Evolutionary conservation across 2,113 vertebrate species (phyloP).

Genomic region (Benthochromis sp.): DNA sequence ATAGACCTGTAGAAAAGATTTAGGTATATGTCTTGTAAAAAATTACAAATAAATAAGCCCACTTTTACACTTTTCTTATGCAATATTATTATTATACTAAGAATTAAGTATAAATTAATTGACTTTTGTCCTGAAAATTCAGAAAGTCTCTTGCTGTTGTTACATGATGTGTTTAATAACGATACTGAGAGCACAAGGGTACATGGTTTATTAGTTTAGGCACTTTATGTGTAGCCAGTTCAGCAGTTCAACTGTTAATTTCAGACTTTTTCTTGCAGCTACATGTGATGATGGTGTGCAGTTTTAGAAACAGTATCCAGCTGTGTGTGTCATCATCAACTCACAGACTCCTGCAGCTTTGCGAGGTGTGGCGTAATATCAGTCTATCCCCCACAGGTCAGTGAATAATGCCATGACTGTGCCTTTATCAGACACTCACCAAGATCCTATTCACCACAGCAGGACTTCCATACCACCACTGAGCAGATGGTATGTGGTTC

Average conservation of each 20-base stretch:
- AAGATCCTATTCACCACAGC: not conserved
- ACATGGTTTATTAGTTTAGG: not conserved
- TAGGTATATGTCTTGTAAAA: not conserved
- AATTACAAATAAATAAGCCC: not conserved
- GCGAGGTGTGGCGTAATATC: not conserved
- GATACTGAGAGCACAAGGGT: accelerated
- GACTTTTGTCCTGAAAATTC: not conserved
- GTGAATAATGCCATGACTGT: not conserved
- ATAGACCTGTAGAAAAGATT: not conserved
- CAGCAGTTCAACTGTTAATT: not conserved
- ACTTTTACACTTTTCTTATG: not conserved
- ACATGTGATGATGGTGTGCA: not conserved
- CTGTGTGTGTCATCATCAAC: constrained; percentile 20
- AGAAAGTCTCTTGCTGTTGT: not conserved
- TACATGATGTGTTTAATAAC: not conserved
- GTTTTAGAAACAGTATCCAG: not conserved
- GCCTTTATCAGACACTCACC: constrained; percentile 7
- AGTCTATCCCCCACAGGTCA: not conserved
- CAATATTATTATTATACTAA: not conserved
- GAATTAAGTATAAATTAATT: not conserved
- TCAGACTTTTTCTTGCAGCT: not conserved
- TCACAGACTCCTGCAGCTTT: constrained; percentile 1
- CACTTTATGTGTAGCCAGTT: not conserved
- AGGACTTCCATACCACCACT: not conserved
- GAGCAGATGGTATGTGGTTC: constrained; percentile 41